phyloP scores from a whole-genome alignment of 2,888 invertebrate species.

The Spilarctia lutea region DNA sequence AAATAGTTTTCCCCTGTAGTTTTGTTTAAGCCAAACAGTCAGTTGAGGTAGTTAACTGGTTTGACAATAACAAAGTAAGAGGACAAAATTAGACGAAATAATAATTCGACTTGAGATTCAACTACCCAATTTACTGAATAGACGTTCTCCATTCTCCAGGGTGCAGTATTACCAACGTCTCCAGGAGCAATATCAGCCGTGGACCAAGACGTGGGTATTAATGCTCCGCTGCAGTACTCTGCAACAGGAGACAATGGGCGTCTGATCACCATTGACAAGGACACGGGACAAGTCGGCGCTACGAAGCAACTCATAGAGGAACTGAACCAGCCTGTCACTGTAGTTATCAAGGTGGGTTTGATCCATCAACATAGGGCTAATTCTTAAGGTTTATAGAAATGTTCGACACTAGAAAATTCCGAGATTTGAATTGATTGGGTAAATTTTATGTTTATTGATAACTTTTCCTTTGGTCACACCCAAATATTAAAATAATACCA shows the following conservation, averaged over 20 bases:
- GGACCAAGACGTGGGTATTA: conserved; percentile 94
- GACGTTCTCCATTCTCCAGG: conserved; percentile 68
- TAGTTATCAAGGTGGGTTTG: conserved; percentile 90
- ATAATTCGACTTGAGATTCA: background rate
- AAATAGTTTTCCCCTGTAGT: background rate
- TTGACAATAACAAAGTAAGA: too few species aligned
- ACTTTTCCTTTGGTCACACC: too few species aligned
- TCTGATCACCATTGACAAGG: conserved; percentile 88
- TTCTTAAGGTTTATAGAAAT: background rate
- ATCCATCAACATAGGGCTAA: background rate
- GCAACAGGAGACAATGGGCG: conserved; percentile 88
- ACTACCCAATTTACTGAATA: background rate
- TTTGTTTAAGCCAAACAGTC: too few species aligned
- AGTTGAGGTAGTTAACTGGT: too few species aligned
- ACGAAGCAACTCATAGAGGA: conserved; percentile 85
- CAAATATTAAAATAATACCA: too few species aligned
- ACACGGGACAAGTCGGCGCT: conserved; percentile 88
- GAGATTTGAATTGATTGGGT: too few species aligned
- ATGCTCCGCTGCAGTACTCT: conserved; percentile 90
- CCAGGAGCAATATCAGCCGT: conserved; percentile 92
- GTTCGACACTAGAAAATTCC: background rate
- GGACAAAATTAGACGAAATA: too few species aligned
- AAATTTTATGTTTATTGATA: too few species aligned
- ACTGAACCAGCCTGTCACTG: conserved; percentile 90
- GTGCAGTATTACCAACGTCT: conserved; percentile 88